A percentile compares a stretch with the other conserved stretches of the same genome.
Evolutionary conservation across 2,888 invertebrate species (phyloP).

Genomic region (Megaustenia siamemsis): DNA sequence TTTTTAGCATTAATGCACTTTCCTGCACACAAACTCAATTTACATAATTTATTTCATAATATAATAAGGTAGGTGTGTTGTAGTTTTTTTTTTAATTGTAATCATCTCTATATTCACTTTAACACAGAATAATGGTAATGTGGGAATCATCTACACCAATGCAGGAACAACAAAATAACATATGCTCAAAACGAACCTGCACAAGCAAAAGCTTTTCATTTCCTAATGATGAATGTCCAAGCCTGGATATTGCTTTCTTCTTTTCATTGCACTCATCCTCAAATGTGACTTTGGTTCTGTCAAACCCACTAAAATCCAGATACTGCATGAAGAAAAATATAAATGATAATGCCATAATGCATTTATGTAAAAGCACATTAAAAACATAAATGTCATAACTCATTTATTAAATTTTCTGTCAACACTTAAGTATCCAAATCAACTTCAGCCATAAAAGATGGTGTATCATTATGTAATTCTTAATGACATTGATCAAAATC

Average conservation of each 20-base stretch:
- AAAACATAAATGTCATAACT: too few species aligned
- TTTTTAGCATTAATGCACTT: background rate
- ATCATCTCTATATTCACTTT: background rate
- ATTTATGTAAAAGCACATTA: background rate
- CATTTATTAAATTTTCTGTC: too few species aligned
- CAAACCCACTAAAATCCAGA: constrained; percentile 77
- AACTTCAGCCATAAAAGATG: too few species aligned
- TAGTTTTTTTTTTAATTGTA: background rate
- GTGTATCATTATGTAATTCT: too few species aligned
- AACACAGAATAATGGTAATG: too few species aligned
- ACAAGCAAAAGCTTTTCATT: constrained; percentile 73
- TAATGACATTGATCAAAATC: too few species aligned
- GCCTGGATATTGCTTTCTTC: constrained; percentile 74
- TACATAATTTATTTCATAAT: too few species aligned
- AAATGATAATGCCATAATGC: background rate
- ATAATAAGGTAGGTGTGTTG: background rate
- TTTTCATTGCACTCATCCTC: constrained; percentile 77
- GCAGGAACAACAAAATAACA: too few species aligned
- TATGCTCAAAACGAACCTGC: constrained; percentile 72
- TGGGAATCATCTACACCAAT: too few species aligned
- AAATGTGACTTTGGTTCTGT: constrained; percentile 74
- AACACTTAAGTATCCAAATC: too few species aligned
- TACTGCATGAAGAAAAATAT: constrained; percentile 70
- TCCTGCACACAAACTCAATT: background rate
- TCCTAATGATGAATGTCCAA: constrained; percentile 63